Evolutionary conservation across 2,113 vertebrate species (phyloP).

Genomic region (Felis catus): DNA sequence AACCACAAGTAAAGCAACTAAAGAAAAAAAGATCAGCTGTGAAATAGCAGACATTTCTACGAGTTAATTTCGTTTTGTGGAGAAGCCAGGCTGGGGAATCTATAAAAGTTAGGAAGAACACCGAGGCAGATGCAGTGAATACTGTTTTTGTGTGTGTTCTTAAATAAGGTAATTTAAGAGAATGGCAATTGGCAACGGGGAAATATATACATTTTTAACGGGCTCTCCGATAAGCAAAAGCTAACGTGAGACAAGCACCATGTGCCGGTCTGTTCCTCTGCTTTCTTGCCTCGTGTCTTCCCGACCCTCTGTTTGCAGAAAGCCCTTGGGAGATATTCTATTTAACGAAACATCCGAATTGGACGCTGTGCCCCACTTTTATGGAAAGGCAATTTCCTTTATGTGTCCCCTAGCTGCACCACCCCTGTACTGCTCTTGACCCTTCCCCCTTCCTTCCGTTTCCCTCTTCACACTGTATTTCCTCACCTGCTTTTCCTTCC

Average conservation of each 20-base stretch:
- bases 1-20: not conserved
- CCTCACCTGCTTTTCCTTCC: not conserved
- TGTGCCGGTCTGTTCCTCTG: conserved; percentile 17
- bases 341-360: conserved; percentile 58
- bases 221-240: conserved; percentile 52
- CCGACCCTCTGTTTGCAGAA: conserved; percentile 60
- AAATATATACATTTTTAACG: conserved; percentile 62
- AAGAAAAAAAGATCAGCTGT: not conserved
- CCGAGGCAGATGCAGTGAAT: conserved; percentile 51
- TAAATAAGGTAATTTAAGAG: conserved; percentile 68
- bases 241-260: conserved; percentile 38
- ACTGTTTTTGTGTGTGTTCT: conserved; percentile 50
- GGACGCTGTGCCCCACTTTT: conserved; percentile 50
- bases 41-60: not conserved
- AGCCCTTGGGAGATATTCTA: not conserved
- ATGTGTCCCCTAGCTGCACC: not conserved
- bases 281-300: conserved; percentile 59
- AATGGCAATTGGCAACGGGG: conserved; percentile 13
- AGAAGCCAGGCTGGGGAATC: conserved; percentile 62
- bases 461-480: not conserved
- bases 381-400: conserved; percentile 57
- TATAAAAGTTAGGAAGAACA: conserved; percentile 66
- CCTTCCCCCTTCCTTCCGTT: not conserved
- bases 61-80: conserved; percentile 50
- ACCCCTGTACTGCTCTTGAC: not conserved